Conservation (phyloP, 2,797 vertebrate species). For the Leptodactylus fallax region DNA sequence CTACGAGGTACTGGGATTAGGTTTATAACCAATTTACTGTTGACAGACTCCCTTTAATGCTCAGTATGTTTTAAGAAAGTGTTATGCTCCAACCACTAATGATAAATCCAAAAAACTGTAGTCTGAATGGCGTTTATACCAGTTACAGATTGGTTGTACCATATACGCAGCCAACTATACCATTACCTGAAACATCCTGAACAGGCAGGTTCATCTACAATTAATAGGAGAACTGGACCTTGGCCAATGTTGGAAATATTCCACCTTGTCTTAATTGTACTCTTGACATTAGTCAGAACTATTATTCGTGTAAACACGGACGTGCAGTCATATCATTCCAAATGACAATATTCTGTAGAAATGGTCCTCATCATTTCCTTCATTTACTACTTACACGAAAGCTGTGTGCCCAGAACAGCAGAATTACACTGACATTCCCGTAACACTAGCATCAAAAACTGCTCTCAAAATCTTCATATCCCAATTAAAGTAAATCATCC, state of each 20-base stretch:
- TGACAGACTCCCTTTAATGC: no score
- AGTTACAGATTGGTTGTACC: neutral
- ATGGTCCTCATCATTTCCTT: slow-evolving; percentile 50
- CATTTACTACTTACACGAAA: slow-evolving; percentile 21
- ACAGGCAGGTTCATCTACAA: neutral
- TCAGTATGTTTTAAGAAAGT: no score
- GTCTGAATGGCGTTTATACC: no score
- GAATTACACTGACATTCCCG: slow-evolving; percentile 50
- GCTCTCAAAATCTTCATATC: slow-evolving; percentile 19
- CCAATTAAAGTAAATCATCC: slow-evolving; percentile 44
- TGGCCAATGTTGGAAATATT: neutral
- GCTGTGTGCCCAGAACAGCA: slow-evolving; percentile 28
- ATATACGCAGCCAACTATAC: neutral
- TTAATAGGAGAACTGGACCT: neutral
- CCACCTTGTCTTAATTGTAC: neutral
- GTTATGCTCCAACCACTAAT: no score
- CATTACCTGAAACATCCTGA: neutral
- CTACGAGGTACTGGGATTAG: no score
- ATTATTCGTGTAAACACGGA: neutral
- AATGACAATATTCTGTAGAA: slow-evolving; percentile 22
- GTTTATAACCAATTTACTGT: no score
- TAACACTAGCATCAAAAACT: slow-evolving; percentile 26
- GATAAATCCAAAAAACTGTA: no score
- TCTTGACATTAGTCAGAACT: neutral
- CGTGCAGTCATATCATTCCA: neutral